Conservation (phyloP, 2,113 vertebrate species). For the Sapajus apella region DNA sequence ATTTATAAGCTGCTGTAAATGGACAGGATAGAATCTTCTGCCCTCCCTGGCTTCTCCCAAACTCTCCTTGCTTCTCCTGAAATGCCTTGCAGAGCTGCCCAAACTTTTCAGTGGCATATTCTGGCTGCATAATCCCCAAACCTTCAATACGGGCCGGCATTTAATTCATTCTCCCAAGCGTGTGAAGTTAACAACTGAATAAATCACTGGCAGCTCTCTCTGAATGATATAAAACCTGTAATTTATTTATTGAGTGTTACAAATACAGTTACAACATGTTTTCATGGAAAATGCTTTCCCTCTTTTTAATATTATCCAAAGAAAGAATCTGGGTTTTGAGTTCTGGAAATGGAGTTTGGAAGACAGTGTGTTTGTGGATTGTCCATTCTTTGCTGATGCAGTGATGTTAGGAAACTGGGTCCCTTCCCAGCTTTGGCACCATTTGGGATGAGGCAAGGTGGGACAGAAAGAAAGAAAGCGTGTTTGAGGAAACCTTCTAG, state of each 20-base stretch:
- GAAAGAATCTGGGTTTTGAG: background rate
- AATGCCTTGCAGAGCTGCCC: conserved; percentile 51
- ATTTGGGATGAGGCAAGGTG: background rate
- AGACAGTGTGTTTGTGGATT: background rate
- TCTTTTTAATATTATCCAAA: conserved; percentile 79
- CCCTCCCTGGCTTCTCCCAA: conserved; percentile 60
- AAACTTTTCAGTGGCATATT: conserved; percentile 77
- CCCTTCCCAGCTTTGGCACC: background rate
- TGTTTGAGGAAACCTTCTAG: background rate
- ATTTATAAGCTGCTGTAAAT: conserved; percentile 85
- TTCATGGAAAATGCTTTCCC: conserved; percentile 84
- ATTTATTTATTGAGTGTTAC: conserved; percentile 88
- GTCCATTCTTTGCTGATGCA: background rate
- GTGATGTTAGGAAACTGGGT: background rate
- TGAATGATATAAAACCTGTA: conserved; percentile 89
- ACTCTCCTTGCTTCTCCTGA: background rate
- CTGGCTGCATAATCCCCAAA: conserved; percentile 79
- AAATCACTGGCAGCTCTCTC: conserved; percentile 85
- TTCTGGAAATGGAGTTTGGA: conserved; percentile 43
- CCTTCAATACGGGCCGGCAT: conserved; percentile 76
- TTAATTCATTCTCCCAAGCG: conserved; percentile 88
- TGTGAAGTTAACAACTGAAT: conserved; percentile 87
- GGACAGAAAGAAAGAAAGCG: background rate
- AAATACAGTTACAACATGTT: conserved; percentile 87
- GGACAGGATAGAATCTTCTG: conserved; percentile 75